A percentile compares a stretch with the other conserved stretches of the same genome.
Conservation (phyloP, 2,888 invertebrate species). For the Cosmia pyralina region DNA sequence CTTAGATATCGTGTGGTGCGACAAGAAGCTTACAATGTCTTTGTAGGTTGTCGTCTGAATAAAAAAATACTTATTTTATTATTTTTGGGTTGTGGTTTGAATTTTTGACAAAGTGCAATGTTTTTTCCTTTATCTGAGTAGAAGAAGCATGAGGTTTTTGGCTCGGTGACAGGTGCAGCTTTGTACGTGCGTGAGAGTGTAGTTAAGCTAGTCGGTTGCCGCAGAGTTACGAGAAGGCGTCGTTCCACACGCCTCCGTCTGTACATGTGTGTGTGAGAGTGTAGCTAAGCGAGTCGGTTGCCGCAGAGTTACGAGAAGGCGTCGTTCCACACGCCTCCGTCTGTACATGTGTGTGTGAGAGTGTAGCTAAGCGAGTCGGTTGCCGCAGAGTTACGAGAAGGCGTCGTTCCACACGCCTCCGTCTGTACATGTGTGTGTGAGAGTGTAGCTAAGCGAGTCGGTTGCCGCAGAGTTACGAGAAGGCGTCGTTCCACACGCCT, state of each 20-base stretch:
- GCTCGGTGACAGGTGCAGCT: constrained; percentile 6
- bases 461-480: constrained; percentile 23
- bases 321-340: neutral
- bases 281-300: constrained; percentile 4
- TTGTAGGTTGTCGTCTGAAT: neutral
- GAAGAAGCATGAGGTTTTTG: constrained; percentile 10
- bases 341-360: constrained; percentile 1
- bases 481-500: constrained; percentile 7
- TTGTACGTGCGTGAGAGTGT: neutral
- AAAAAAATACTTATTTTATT: neutral
- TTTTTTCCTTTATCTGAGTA: neutral
- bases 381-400: constrained; percentile 18
- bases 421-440: constrained; percentile 7
- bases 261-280: neutral
- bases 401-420: constrained; percentile 9
- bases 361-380: constrained; percentile 10
- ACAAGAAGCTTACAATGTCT: neutral
- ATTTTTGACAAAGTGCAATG: neutral
- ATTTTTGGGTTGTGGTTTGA: constrained; percentile 8
- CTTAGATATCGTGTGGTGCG: neutral
- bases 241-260: neutral
- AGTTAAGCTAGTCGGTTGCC: neutral
- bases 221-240: neutral
- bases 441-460: constrained; percentile 8
- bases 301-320: constrained; percentile 17